A percentile compares a stretch with the other conserved stretches of the same genome.
Evolutionary conservation across 2,797 vertebrate genomes (phyloP).

Genomic region (Nannoperca australis): DNA sequence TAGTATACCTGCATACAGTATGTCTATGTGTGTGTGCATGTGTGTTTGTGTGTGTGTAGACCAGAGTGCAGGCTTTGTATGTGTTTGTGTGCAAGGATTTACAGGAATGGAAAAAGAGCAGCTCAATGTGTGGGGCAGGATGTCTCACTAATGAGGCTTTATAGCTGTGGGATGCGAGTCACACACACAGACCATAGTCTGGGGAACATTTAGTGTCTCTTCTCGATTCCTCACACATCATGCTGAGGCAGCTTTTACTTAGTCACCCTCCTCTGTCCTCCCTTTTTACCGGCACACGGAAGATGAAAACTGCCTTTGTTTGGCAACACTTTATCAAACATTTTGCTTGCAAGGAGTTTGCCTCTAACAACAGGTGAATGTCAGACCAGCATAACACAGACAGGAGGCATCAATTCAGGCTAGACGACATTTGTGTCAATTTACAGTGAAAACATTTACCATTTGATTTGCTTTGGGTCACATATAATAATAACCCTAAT

Average conservation of each 20-base stretch:
- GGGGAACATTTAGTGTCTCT: constrained; percentile 79
- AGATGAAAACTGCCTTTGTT: constrained; percentile 73
- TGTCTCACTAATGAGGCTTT: constrained; percentile 87
- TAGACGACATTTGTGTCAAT: constrained; percentile 4
- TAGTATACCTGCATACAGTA: not conserved
- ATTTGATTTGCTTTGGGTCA: not conserved
- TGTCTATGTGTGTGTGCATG: constrained; percentile 7
- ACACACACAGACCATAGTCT: constrained; percentile 79
- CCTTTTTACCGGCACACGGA: constrained; percentile 45
- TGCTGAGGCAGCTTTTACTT: constrained; percentile 69
- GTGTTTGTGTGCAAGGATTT: constrained; percentile 57
- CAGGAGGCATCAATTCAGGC: constrained; percentile 20
- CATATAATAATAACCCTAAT: not conserved
- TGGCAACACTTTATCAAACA: constrained; percentile 59
- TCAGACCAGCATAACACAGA: constrained; percentile 45
- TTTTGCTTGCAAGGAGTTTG: constrained; percentile 53
- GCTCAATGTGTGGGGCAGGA: constrained; percentile 70
- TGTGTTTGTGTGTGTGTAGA: constrained; percentile 19
- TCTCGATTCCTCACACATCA: constrained; percentile 79
- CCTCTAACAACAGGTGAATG: constrained; percentile 71
- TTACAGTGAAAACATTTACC: not conserved
- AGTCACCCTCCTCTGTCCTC: constrained; percentile 65
- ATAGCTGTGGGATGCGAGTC: constrained; percentile 80
- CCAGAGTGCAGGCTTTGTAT: constrained; percentile 12
- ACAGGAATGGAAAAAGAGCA: constrained; percentile 55